Conservation (phyloP, 2,888 invertebrate genomes). For the Caenorhabditis afra region DNA sequence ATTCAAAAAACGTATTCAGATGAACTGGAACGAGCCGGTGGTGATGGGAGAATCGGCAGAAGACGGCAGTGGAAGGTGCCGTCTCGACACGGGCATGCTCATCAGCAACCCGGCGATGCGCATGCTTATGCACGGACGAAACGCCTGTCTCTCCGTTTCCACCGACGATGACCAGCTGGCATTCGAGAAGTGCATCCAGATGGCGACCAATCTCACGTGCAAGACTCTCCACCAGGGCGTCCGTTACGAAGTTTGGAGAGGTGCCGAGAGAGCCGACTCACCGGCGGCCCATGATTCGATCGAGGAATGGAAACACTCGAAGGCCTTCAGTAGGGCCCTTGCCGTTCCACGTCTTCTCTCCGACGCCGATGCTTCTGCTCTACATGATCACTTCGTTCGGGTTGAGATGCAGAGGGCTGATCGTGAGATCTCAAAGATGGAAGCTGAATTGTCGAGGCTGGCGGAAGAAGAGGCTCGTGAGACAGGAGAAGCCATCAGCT, state of each 20-base stretch:
- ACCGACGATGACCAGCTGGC: constrained; percentile 71
- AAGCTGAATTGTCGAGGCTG: constrained; percentile 82
- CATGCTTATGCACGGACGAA: constrained; percentile 84
- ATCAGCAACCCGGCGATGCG: constrained; percentile 91
- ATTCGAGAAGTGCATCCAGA: constrained; percentile 76
- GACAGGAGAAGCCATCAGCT: constrained; percentile 83
- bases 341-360: constrained; percentile 81
- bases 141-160: constrained; percentile 68
- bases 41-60: constrained; percentile 66
- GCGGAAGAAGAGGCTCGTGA: constrained; percentile 80
- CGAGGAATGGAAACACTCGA: constrained; percentile 60
- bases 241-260: constrained; percentile 64
- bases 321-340: constrained; percentile 76
- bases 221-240: constrained; percentile 61
- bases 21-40: constrained; percentile 75
- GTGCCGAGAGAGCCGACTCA: constrained; percentile 61
- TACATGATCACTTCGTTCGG: constrained; percentile 80
- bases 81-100: constrained; percentile 89
- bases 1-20: constrained; percentile 43
- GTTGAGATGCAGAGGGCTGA: constrained; percentile 70
- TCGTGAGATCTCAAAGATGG: constrained; percentile 64
- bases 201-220: constrained; percentile 76
- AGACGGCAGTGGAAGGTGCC: constrained; percentile 79
- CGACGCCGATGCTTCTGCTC: constrained; percentile 81
- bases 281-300: constrained; percentile 69